Percentiles rank a stretch among this genome's conserved stretches.
These are phyloP conservation scores for Pseudolaguvia tuberculata DNA, from an alignment of 2,113 vertebrate species.

Conservation along the genomic window DNA sequence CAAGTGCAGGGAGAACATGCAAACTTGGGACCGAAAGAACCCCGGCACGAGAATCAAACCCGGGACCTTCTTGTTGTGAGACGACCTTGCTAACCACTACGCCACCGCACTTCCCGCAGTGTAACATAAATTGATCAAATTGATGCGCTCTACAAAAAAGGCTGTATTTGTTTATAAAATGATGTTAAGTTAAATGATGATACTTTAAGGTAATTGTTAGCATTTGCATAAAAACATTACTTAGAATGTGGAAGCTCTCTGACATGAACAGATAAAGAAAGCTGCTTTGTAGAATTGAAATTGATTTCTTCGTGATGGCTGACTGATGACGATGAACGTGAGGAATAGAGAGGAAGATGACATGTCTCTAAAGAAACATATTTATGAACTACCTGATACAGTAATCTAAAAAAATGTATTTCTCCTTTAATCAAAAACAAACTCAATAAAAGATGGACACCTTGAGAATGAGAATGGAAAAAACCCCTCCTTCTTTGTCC, in stretches of 20 bases:
- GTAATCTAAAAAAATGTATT: slow-evolving; percentile 44
- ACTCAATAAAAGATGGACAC: slow-evolving; percentile 13
- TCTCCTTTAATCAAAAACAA: slow-evolving; percentile 31
- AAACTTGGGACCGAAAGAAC: too few species aligned
- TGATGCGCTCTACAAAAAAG: slow-evolving; percentile 32
- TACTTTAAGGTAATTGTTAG: slow-evolving; percentile 19
- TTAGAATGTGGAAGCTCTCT: slow-evolving; percentile 18
- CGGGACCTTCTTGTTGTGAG: too few species aligned
- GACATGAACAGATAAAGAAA: slow-evolving; percentile 45
- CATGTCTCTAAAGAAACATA: slow-evolving; percentile 37
- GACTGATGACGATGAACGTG: slow-evolving; percentile 44
- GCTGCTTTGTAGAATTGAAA: slow-evolving; percentile 33
- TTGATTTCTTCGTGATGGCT: slow-evolving; percentile 46
- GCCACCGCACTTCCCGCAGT: too few species aligned
- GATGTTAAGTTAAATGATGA: slow-evolving; percentile 18
- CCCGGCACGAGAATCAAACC: too few species aligned
- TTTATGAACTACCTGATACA: slow-evolving; percentile 44
- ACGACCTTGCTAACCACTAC: too few species aligned
- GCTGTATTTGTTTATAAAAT: slow-evolving; percentile 12
- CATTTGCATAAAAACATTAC: slow-evolving; percentile 26
- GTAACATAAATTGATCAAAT: slow-evolving; percentile 40
- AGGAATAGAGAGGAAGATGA: slow-evolving; percentile 37
- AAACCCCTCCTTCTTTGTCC: slow-evolving; percentile 15
- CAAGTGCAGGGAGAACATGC: too few species aligned
- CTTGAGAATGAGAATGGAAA: neutral